Base-by-base conservation (phyloP, 2,113 vertebrate genomes). In the Sylvietta virens region DNA sequence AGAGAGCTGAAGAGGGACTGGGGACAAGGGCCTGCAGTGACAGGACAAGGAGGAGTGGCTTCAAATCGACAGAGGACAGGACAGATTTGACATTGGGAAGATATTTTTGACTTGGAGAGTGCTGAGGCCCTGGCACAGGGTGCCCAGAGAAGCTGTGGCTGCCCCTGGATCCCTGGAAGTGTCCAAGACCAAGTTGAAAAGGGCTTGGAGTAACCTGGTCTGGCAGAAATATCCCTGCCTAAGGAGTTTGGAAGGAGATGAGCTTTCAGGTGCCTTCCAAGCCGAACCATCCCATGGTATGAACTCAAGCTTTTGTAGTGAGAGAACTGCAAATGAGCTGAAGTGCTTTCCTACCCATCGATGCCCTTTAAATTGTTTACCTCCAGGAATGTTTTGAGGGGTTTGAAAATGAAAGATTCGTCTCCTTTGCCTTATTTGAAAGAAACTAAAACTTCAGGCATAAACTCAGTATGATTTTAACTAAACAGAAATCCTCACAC, bases 241-340 rank as follows among this genome's bases (percentile, higher is more conserved):
- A 7, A 35, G n/a, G 6, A 27, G 28, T 17, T 1, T 48, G 27
- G 27, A 31, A 64, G 0, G 0, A 20, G 5, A 5, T 15, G 33
- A 26, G 10, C 17, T 89, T 26, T 53, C 44, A 53, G 4, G 28
- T 30, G 10, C 13, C 6, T 60, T 35, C 45, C n/a, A 53, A 53
- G 6, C 7, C 51, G n/a, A 60, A 51, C 5, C 7, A 45, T 24
- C 21, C 23, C 4, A 3, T 37, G 35, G 16, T 6, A 8, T 7
- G 11, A 60, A 66, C 21, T 42, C 30, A 45, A 62, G 39, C 15
- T 78, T 47, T 15, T 66, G 35, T 19, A 81, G 23, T 3, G 7
- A 83, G 5, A 72, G 17, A 66, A 42, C 7, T 50, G 27, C 8
- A 65, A 28, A 45, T 31, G 39, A 90, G 3, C 10, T 62, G 3